Percentiles rank a stretch among this genome's conserved stretches.
phyloP scores from a whole-genome alignment of 2,797 vertebrate genomes.

The Anisognathus igniventris region DNA sequence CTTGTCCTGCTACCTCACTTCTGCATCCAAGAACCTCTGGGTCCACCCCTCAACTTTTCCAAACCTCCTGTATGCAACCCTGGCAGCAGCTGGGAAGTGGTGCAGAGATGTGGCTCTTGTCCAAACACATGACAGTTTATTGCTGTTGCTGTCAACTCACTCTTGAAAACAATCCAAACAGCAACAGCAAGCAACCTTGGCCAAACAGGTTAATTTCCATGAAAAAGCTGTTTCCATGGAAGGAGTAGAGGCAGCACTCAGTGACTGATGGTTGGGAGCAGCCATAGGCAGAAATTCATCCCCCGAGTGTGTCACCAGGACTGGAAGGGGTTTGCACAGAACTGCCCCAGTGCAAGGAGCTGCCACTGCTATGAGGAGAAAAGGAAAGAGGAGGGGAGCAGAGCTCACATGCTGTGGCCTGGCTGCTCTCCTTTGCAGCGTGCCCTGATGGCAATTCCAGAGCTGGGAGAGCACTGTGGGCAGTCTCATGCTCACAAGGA shows the following conservation, averaged over 20 bases:
- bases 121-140: neutral
- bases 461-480: neutral
- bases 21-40: neutral
- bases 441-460: neutral
- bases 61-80: neutral
- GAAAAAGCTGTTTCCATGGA: neutral
- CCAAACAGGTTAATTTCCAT: neutral
- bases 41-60: neutral
- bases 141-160: neutral
- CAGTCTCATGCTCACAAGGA: neutral
- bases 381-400: neutral
- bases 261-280: neutral
- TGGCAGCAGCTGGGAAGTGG: neutral
- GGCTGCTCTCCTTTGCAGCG: neutral
- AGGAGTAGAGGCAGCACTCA: neutral
- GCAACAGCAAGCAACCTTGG: neutral
- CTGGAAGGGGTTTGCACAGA: neutral
- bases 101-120: neutral
- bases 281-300: neutral
- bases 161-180: neutral
- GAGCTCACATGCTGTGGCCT: neutral
- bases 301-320: fast-evolving
- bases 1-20: neutral
- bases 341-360: neutral
- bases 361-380: fast-evolving